Evolutionary conservation across 1,140 invertebrate species (phyloP).

Genomic region (Diachasma alloeum): DNA sequence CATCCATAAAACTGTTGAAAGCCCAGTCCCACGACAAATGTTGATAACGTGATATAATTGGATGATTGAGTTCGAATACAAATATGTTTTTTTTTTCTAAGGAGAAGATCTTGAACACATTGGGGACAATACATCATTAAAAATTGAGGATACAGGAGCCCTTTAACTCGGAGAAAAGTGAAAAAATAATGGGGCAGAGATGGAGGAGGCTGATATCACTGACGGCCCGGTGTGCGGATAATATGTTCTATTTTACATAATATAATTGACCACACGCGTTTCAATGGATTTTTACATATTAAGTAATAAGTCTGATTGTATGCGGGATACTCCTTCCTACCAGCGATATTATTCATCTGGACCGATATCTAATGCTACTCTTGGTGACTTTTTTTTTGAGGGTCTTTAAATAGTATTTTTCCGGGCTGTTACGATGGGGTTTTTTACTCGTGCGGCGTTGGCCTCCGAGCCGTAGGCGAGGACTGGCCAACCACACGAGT

Average conservation of each 20-base stretch:
- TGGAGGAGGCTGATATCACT: conserved; percentile 41
- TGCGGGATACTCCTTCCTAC: background rate
- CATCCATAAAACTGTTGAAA: background rate
- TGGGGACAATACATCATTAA: background rate
- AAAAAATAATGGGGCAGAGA: conserved; percentile 10
- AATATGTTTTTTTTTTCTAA: too few relatives aligned
- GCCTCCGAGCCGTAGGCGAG: too few relatives aligned
- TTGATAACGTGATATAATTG: background rate
- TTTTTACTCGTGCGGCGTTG: too few relatives aligned
- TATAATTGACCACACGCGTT: conserved; percentile 60
- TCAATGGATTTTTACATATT: conserved; percentile 56
- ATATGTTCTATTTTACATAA: conserved; percentile 56
- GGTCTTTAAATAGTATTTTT: background rate
- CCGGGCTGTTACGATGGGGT: too few relatives aligned
- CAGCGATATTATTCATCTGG: background rate
- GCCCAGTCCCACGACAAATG: background rate
- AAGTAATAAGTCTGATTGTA: conserved; percentile 43
- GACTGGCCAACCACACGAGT: too few relatives aligned
- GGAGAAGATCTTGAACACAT: background rate
- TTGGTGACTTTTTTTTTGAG: background rate
- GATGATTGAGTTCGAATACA: background rate
- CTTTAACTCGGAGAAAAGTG: background rate
- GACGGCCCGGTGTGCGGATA: conserved; percentile 22
- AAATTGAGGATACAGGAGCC: background rate
- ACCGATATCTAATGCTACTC: background rate